These are phyloP conservation scores for Macaria notata DNA, from an alignment of 2,888 invertebrate genomes.

Conservation along the genomic window DNA sequence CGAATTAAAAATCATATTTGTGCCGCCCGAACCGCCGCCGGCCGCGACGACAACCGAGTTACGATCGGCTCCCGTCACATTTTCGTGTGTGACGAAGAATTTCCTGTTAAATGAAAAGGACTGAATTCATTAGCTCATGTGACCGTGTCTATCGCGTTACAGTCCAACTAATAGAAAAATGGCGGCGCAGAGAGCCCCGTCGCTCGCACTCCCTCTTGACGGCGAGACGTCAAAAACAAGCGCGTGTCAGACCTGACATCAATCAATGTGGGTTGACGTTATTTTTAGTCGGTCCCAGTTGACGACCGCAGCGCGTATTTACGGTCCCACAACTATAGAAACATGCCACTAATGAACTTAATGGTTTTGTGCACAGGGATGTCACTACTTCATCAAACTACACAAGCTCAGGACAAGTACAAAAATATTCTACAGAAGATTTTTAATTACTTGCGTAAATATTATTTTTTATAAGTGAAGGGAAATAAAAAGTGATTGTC, in stretches of 20 bases:
- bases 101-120: conserved; percentile 59
- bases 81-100: conserved; percentile 46
- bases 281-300: conserved; percentile 60
- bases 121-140: conserved; percentile 60
- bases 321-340: conserved; percentile 36
- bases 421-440: too few relatives aligned
- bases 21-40: conserved; percentile 32
- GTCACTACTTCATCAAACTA: too few relatives aligned
- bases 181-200: conserved; percentile 48
- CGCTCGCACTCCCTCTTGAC: conserved; percentile 67
- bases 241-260: conserved; percentile 69
- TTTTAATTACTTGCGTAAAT: too few relatives aligned
- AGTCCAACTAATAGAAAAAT: conserved; percentile 61
- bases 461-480: too few relatives aligned
- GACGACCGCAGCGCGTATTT: conserved; percentile 49
- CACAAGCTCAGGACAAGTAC: too few relatives aligned
- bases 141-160: conserved; percentile 48
- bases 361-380: conserved; percentile 20
- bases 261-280: conserved; percentile 70
- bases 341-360: conserved; percentile 33
- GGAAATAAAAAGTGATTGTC: too few relatives aligned
- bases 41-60: conserved; percentile 38
- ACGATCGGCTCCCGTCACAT: conserved; percentile 40
- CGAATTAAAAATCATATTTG: conserved; percentile 50
- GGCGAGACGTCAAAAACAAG: conserved; percentile 67